Conservation (phyloP, 2,797 vertebrate species). For the Sternotherus odoratus region DNA sequence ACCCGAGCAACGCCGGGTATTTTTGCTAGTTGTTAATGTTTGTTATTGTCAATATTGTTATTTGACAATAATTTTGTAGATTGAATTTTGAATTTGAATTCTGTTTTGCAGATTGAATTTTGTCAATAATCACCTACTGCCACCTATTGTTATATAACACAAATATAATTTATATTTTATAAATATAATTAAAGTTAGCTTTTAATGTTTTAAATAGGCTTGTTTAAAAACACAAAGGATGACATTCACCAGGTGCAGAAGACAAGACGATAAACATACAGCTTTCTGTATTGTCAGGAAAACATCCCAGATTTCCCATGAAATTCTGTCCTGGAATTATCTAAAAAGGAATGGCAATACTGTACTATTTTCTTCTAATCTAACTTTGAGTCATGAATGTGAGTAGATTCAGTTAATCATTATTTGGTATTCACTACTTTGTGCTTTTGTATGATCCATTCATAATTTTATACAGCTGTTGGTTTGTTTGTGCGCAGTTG, state of each 20-base stretch:
- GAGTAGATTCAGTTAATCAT: neutral
- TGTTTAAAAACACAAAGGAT: rapidly evolving
- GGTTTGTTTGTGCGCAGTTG: neutral
- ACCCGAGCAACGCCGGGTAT: too few relatives aligned
- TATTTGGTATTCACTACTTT: neutral
- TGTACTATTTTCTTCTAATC: neutral
- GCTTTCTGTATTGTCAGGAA: too few relatives aligned
- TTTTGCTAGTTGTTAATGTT: too few relatives aligned
- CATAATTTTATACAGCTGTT: neutral
- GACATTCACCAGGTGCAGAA: rapidly evolving
- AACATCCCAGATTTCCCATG: rapidly evolving
- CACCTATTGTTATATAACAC: neutral
- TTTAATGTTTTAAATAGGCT: neutral
- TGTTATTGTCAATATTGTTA: too few relatives aligned
- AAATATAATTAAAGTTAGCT: neutral
- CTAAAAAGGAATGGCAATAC: neutral
- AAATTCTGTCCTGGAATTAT: neutral
- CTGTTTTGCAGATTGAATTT: too few relatives aligned
- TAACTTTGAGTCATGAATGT: neutral
- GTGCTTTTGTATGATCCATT: neutral
- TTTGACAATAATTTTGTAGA: too few relatives aligned
- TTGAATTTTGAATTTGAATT: too few relatives aligned
- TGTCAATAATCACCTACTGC: neutral
- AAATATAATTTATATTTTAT: too few relatives aligned
- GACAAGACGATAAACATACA: too few relatives aligned